phyloP scores from a whole-genome alignment of 2,888 invertebrate genomes.

The Allophyes oxyacanthae region DNA sequence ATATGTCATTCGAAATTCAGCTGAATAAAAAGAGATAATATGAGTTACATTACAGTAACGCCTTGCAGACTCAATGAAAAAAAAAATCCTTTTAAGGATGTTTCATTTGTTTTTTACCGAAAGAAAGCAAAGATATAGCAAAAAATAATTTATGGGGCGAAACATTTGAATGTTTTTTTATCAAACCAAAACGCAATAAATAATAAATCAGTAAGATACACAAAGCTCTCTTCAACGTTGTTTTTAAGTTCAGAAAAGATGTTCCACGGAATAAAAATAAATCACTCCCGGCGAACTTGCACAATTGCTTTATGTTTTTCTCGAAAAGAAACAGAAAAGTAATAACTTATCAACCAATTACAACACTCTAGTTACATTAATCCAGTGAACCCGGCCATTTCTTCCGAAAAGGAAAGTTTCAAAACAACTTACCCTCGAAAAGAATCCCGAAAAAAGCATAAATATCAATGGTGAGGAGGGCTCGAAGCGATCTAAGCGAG shows the following conservation, averaged over 20 bases:
- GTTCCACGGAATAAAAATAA: slow-evolving; percentile 77
- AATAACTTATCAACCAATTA: slow-evolving; percentile 84
- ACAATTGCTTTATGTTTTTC: slow-evolving; percentile 82
- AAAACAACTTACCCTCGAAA: slow-evolving; percentile 79
- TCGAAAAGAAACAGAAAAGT: slow-evolving; percentile 79
- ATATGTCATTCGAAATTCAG: neutral
- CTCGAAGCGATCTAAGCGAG: slow-evolving; percentile 72
- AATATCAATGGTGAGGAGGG: slow-evolving; percentile 82
- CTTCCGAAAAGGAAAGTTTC: slow-evolving; percentile 79
- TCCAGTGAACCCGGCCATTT: slow-evolving; percentile 75
- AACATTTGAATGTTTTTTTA: slow-evolving; percentile 67
- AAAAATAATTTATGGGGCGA: slow-evolving; percentile 58
- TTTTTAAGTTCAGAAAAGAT: slow-evolving; percentile 76
- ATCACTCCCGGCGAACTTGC: slow-evolving; percentile 75
- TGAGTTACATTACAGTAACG: neutral
- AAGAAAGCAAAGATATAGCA: slow-evolving; percentile 36
- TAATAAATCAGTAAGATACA: slow-evolving; percentile 73
- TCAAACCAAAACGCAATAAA: slow-evolving; percentile 68
- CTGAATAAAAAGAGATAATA: too few species aligned
- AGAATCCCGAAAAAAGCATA: slow-evolving; percentile 81
- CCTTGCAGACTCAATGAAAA: slow-evolving; percentile 23
- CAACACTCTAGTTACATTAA: slow-evolving; percentile 84
- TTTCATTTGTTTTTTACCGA: slow-evolving; percentile 6
- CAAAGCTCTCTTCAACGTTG: slow-evolving; percentile 70
- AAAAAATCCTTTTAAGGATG: slow-evolving; percentile 22